Base-by-base conservation (phyloP, 2,797 vertebrate species). In the Danio albolineatus region DNA sequence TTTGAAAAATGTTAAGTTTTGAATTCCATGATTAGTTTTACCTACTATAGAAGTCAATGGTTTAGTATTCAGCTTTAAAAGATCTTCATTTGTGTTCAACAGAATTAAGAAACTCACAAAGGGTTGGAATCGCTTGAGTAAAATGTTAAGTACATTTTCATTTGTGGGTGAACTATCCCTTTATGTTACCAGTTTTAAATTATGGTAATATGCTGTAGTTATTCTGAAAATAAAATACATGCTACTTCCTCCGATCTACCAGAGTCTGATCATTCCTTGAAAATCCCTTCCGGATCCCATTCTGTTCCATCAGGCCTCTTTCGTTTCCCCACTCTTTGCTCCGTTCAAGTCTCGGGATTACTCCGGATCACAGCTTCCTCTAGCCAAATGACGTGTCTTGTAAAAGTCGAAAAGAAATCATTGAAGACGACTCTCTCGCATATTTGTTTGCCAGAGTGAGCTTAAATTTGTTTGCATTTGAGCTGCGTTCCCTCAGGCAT, bases 401-500 rank as follows among this genome's bases (percentile, higher is more conserved):
- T 76, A 43, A 17, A 39, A 12, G 65, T 76, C 12, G 6, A 28
- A 9, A 28, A 12, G 1, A 70, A 70, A 39, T 53, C 7, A 10
- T 54, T 54, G 14, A 44, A 16, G 8, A 56, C 39, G 57, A 16
- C 53, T 72, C 17, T 43, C 69, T 56, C 39, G 7, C 46, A 43
- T 14, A 65, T 19, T 56, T 57, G 13, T 67, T 67, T 67, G 62
- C 28, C 64, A 48, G 64, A 67, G 64, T 67, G 44, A 41, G 75
- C 64, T 41, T 59, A 39, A 9, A n/a, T 69, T 57, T 70, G 44
- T 60, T 76, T 76, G 59, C 7, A 2, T 76, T 43, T 41, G 60
- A 67, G 44, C 77, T 14, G 21, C 53, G 84, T 73, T 79, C 48
- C 60, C 76, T 46, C 62, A 17, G 38, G 39, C 19, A 9, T 49